phyloP scores from a whole-genome alignment of 2,797 vertebrate species.

The Erpetoichthys calabaricus region DNA sequence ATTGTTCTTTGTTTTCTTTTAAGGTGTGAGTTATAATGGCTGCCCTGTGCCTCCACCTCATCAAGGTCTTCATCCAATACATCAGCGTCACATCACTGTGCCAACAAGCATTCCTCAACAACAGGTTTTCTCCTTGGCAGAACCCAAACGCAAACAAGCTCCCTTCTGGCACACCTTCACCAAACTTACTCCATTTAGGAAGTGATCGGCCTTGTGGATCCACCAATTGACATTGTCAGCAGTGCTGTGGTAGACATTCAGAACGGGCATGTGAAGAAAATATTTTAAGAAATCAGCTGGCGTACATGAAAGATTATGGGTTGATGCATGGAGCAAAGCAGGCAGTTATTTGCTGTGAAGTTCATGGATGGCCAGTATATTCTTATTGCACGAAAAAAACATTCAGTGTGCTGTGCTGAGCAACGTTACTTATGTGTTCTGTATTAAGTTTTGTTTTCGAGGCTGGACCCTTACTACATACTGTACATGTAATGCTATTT shows the following conservation, averaged over 20 bases:
- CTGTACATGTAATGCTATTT: not conserved
- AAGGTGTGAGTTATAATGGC: slow-evolving; percentile 58
- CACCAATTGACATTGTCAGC: not conserved
- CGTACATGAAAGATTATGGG: no score
- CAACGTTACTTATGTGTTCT: not conserved
- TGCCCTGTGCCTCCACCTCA: slow-evolving; percentile 59
- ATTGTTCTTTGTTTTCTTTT: slow-evolving; percentile 13
- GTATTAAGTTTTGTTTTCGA: not conserved
- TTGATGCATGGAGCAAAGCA: no score
- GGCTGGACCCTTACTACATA: not conserved
- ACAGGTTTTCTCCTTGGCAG: slow-evolving; percentile 85
- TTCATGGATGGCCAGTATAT: not conserved
- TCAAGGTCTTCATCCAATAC: slow-evolving; percentile 75
- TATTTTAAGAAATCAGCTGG: not conserved
- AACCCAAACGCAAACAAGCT: slow-evolving; percentile 80
- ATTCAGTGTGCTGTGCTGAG: not conserved
- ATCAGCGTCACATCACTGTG: slow-evolving; percentile 88
- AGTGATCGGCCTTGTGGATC: slow-evolving; percentile 36
- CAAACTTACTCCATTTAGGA: slow-evolving; percentile 75
- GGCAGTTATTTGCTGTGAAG: no score
- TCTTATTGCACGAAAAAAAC: not conserved
- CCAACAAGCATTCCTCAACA: slow-evolving; percentile 89
- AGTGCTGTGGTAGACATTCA: not conserved
- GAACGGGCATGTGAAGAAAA: not conserved
- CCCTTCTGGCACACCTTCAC: slow-evolving; percentile 80